Evolutionary conservation across 2,888 invertebrate species (phyloP).

Genomic region (Lysandra coridon): DNA sequence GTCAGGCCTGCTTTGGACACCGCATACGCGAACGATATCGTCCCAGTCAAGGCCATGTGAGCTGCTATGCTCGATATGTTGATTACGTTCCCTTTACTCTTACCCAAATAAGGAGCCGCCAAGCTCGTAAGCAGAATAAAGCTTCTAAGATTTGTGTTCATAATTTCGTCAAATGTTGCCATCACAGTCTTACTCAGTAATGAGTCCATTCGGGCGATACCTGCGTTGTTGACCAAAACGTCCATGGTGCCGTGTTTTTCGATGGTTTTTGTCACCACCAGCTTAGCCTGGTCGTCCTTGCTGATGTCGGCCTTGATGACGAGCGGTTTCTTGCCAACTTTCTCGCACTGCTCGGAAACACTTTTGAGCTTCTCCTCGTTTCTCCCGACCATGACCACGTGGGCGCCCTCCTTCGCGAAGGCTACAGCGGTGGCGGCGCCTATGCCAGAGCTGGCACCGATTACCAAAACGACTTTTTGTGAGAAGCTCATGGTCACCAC

Average conservation of each 20-base stretch:
- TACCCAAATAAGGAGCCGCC: constrained; percentile 48
- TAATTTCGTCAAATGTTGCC: constrained; percentile 47
- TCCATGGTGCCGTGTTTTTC: constrained; percentile 51
- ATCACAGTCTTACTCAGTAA: constrained; percentile 46
- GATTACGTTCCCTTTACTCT: constrained; percentile 53
- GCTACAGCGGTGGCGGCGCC: constrained; percentile 52
- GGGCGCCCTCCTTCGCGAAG: constrained; percentile 54
- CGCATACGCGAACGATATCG: constrained; percentile 5
- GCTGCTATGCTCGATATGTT: constrained; percentile 53
- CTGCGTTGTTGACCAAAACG: constrained; percentile 54
- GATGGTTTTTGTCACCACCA: constrained; percentile 47
- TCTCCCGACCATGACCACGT: constrained; percentile 56
- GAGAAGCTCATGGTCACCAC: constrained; percentile 53
- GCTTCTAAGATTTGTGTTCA: constrained; percentile 50
- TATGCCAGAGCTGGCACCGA: constrained; percentile 62
- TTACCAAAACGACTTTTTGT: constrained; percentile 57
- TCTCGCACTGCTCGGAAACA: constrained; percentile 49
- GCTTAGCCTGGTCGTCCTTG: constrained; percentile 46
- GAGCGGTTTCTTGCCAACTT: constrained; percentile 43
- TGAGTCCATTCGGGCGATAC: constrained; percentile 39
- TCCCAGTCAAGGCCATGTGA: not conserved
- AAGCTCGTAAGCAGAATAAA: constrained; percentile 47
- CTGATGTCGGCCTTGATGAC: constrained; percentile 49
- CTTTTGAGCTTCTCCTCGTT: constrained; percentile 51
- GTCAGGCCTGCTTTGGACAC: constrained; percentile 57